Base-by-base conservation (phyloP, 2,797 vertebrate genomes). In the Apodemus agrarius region DNA sequence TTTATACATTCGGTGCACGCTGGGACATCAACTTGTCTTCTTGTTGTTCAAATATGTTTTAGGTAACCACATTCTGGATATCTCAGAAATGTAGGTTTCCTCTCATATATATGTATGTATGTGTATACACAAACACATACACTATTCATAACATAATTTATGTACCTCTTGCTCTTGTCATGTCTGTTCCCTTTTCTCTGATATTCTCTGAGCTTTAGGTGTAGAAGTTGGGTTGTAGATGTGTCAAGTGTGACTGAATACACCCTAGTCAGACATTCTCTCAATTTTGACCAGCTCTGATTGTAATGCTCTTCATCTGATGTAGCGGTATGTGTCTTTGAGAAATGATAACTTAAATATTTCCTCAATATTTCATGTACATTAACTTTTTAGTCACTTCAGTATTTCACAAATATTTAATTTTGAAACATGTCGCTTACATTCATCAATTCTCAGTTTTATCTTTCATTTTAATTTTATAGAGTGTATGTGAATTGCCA, bases 321-420 rank as follows among this genome's bases (percentile, higher is more conserved):
- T 81, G 5, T 57, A 57, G 4, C 40, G 16, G 0, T 40, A 7
- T 4, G 1, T 1, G 5, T 34, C 46, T 81, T 85, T 67, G 19
- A 22, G 34, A 81, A 89, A 94, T 57, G 72, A 93, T 96, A 97
- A 92, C 43, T 16, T 89, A 57, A 54, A 40, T 29, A 61, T 7
- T 37, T 24, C 84, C 3, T 84, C n/a, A 97, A 92, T 90, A 91
- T 95, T 93, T 96, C 96, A 37, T 96, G 80, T 78, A 46, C 49
- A 93, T 84, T 26, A 93, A 19, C 82, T 69, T 69, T 26, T 84
- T 43, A 0, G 80, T 67, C 94, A 85, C 84, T 96, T 89, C 72
- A 67, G 91, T 85, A 93, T n/a, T 46, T 91, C 92, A 96, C 95
- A 96, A 97, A 97, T 97, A 98, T 97, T 98, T 97, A 95, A 17